Base-by-base conservation (phyloP, 2,113 vertebrate genomes). In the Oncorhynchus nerka region DNA sequence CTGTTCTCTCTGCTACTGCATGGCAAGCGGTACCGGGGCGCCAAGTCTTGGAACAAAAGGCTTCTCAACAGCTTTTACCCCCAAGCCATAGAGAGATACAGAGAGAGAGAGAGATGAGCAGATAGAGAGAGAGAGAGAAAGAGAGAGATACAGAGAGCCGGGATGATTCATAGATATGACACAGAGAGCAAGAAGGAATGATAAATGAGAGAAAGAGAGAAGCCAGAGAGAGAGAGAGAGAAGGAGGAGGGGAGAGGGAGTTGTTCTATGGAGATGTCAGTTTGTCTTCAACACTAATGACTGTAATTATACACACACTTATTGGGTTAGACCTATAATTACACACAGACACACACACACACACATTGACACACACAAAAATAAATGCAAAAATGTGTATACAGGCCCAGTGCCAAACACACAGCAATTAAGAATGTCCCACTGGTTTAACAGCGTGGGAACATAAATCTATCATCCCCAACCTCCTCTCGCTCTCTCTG, bases 281-380 rank as follows among this genome's bases (percentile, higher is more conserved):
- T 88, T 88, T 82, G 83, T 85, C 89, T 89, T 71, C 84, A 85
- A 89, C 89, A 84, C 86, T 90, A 91, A 92, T 90, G 87, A 89
- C 90, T 91, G 85, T 89, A 91, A 92, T 92, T 91, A 92, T 82
- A 85, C 83, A 88, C 84, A 85, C 83, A 71, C 88, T 91, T 89
- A 91, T 92, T 92, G 84, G 88, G 90, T 91, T 91, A 92, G 85
- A 83, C 85, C 77, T 80, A 89, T 91, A 91, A 91, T 92, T 91
- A 87, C 86, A 91, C 88, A 82, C 71, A 62, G 6, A 34, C 55
- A 34, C 51, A 73, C 15, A 68, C 11, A 34, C 51, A 73, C 30
- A 68, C 16, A 89, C 85, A 89, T 82, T 61, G 80, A 81, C 6
- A 57, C 65, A 67, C n/a, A 67, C 65, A 67, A 9, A 67, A 22